Evolutionary conservation across 2,888 invertebrate genomes (phyloP), one percentile per base, ranked within the genome.

Genomic region (Oscheius myriophilus): DNA sequence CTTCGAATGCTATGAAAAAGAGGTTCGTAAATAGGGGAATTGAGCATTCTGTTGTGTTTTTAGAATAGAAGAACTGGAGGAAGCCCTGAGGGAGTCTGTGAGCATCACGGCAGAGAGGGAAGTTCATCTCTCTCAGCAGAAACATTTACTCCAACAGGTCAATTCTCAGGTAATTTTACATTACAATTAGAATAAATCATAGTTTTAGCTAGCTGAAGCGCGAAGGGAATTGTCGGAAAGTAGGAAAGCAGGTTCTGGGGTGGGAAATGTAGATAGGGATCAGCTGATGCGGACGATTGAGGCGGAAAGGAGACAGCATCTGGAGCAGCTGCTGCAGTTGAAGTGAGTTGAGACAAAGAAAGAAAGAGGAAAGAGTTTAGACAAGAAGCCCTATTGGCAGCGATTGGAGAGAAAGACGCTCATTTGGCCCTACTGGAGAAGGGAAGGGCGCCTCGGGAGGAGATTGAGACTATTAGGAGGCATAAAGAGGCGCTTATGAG

Each of bases 401-500:
- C 92, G 3, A 91, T 94, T 71, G 92, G 92, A 83, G 94, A 94
- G 85, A 94, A 93, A 87, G 94, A 95, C 87, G 92, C 93, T 14
- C 92, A 93, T 87, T 90, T 95, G 81, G 93, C 93, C 0, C 90
- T 93, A 73, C 87, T 94, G 68, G 93, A 94, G 87, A 90, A 75
- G 53, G 74, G 73, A 2, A 65, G 76, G 12, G 79, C 76, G 0
- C 79, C 80, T 11, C 68, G 75, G 0, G 76, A 76, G 39, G 79
- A 80, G 23, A 75, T 80, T 14, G 80, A 80, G 53, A 79, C 80
- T 0, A 73, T 80, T 26, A 54, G 80, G 25, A 57, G 80, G 46
- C 80, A 80, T 45, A 78, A 78, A 25, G 80, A 80, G 25, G 80
- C 77, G 33, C 66, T 80, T 26, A 77, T 80, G 54, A 57, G 75